Evolutionary conservation across 2,888 invertebrate species (phyloP).

Genomic region (Pharmacophagus antenor): DNA sequence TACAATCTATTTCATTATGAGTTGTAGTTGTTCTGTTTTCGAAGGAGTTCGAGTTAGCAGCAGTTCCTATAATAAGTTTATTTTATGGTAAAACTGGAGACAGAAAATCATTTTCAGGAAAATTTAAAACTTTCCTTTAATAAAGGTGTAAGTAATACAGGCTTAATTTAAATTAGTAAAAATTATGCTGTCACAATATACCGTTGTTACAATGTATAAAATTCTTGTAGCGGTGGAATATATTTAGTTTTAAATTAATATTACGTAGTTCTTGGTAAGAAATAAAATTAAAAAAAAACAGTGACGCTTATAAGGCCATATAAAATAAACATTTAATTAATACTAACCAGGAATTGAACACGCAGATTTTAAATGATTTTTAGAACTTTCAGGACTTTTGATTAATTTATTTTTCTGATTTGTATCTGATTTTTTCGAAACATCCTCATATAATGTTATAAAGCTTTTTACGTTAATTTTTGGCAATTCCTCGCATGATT

Average conservation of each 20-base stretch:
- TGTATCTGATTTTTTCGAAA: constrained; percentile 52
- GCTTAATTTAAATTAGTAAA: no score
- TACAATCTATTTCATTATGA: constrained; percentile 7
- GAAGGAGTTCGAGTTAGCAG: constrained; percentile 6
- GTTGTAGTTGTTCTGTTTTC: constrained; percentile 11
- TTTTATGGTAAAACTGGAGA: neutral
- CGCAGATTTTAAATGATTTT: constrained; percentile 45
- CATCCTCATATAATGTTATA: constrained; percentile 69
- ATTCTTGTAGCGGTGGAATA: no score
- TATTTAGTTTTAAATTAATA: no score
- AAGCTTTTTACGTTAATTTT: constrained; percentile 70
- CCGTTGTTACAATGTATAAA: no score
- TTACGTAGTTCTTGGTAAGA: no score
- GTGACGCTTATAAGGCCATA: no score
- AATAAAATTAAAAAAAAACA: no score
- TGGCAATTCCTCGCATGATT: constrained; percentile 70
- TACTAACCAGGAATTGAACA: constrained; percentile 60
- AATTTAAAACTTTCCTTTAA: no score
- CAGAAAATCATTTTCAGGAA: neutral
- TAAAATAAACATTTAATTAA: neutral
- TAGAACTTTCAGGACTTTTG: constrained; percentile 46
- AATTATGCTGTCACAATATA: no score
- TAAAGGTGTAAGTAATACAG: no score
- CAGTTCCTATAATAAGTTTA: constrained; percentile 22
- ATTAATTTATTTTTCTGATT: constrained; percentile 45